phyloP scores from a whole-genome alignment of 2,888 invertebrate genomes.

The Heliconius erato region DNA sequence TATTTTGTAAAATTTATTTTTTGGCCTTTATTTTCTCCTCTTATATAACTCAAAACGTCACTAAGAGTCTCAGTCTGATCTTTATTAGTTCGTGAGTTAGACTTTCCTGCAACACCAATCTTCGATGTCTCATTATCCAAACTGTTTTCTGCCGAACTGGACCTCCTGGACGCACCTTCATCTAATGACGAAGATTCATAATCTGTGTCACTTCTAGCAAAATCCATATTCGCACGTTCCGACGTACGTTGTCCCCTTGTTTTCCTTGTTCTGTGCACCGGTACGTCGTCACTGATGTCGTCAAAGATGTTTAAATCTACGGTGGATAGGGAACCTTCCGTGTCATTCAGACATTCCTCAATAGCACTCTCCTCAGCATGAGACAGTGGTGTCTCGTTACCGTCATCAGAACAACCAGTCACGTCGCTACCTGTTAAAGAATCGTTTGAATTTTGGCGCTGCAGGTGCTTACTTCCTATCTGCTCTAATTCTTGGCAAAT shows the following conservation, averaged over 20 bases:
- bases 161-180: neutral
- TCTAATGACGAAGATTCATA: slow-evolving; percentile 5
- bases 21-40: neutral
- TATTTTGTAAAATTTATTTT: neutral
- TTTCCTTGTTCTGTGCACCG: neutral
- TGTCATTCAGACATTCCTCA: slow-evolving; percentile 24
- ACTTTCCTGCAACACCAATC: neutral
- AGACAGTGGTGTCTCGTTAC: slow-evolving; percentile 5
- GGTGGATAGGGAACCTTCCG: slow-evolving; percentile 18
- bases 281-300: neutral
- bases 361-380: slow-evolving; percentile 28
- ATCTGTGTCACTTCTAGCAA: neutral
- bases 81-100: neutral
- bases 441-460: neutral
- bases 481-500: neutral
- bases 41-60: neutral
- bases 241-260: slow-evolving; percentile 2
- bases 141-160: neutral
- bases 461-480: neutral
- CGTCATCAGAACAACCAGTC: neutral
- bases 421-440: neutral
- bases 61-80: neutral
- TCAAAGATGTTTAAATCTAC: slow-evolving; percentile 21
- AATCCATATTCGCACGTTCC: neutral
- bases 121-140: neutral